Evolutionary conservation across 2,888 invertebrate species (phyloP), one percentile per base, ranked within the genome.

Genomic region (Synergus laeviventris): DNA sequence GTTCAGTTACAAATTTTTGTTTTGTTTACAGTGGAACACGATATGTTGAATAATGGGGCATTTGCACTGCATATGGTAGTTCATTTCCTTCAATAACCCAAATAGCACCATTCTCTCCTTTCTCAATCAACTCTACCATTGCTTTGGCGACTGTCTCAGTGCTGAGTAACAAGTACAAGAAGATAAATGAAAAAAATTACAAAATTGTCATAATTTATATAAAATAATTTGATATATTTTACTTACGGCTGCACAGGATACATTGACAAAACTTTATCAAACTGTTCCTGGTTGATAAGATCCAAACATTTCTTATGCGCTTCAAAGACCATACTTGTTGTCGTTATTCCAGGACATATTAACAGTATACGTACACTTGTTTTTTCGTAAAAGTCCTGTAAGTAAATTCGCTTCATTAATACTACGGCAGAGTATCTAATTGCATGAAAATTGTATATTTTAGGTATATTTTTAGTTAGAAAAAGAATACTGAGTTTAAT

Each of bases 31-130:
- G 9, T 2, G 49, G 49, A 54, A n/a, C 3, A 54, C 49, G 18
- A 18, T 9, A 64, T 11, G n/a, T 42, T 7, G 42, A 64, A 64
- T 42, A 64, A 12, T 64, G 64, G 8, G 42, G 64, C 5, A 42
- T 12, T 64, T 64, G 21, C 21, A 42, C 64, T 8, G 2, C 39
- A 42, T 64, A 64, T 21, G 64, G 64, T 18, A 39, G 42, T 21
- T 64, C 11, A 16, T 42, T 42, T 42, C 42, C 64, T 64, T 64
- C 64, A 18, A 64, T 64, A 21, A 64, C 39, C 42, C 64, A 64
- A 64, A 7, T 38, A 16, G n/a, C 42, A 21, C 64, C 42, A 8
- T 64, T 64, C 24, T 24, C 21, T 3, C 21, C 64, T 39, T 18
- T 64, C 7, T 24, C 21, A 11, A 64, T 21, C 42, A 64, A 11